These are phyloP conservation scores for Luffia ferchaultella DNA, from an alignment of 2,888 invertebrate species.

Conservation along the genomic window DNA sequence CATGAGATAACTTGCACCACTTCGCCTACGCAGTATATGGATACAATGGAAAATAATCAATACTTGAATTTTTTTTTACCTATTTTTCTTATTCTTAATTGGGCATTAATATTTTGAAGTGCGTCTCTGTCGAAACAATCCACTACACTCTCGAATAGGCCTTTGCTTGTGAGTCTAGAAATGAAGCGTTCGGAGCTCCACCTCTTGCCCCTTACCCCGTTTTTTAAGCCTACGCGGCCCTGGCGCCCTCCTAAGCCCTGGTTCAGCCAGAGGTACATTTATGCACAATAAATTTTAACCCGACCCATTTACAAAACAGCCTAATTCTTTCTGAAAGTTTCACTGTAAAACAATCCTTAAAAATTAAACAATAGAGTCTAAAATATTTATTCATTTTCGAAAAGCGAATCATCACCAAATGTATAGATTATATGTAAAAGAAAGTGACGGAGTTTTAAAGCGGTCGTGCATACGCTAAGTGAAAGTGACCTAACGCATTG, in stretches of 20 bases:
- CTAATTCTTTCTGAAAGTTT: slow-evolving; percentile 24
- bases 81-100: no score
- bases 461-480: slow-evolving; percentile 20
- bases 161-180: slow-evolving; percentile 62
- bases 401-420: background rate
- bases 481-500: slow-evolving; percentile 8
- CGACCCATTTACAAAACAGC: slow-evolving; percentile 46
- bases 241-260: slow-evolving; percentile 54
- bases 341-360: slow-evolving; percentile 25
- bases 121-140: slow-evolving; percentile 40
- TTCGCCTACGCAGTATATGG: no score
- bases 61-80: no score
- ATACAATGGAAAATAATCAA: no score
- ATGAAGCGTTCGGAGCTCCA: slow-evolving; percentile 28
- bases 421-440: slow-evolving; percentile 39
- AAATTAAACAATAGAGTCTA: slow-evolving; percentile 11
- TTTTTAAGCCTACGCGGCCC: slow-evolving; percentile 60
- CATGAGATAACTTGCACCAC: no score
- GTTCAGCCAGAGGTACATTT: slow-evolving; percentile 66
- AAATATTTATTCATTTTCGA: slow-evolving; percentile 13
- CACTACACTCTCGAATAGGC: slow-evolving; percentile 57
- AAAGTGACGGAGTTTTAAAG: slow-evolving; percentile 49
- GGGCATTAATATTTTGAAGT: slow-evolving; percentile 19
- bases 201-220: slow-evolving; percentile 54
- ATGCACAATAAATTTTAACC: slow-evolving; percentile 67